A percentile compares a stretch with the other conserved stretches of the same genome.
phyloP scores from a whole-genome alignment of 2,797 vertebrate species.

The Fringilla coelebs region DNA sequence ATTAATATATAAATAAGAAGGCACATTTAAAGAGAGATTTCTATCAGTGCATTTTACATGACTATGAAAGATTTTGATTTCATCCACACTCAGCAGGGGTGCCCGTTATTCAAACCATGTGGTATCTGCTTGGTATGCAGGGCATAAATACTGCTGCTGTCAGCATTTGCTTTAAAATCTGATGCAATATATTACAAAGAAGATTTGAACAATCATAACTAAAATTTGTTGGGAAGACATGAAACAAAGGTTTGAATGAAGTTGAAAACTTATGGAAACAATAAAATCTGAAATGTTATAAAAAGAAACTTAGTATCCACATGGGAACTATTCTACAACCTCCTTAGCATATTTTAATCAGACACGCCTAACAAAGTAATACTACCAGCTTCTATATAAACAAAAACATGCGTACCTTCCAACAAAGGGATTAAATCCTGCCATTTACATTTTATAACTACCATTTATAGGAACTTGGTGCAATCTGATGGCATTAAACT shows the following conservation, averaged over 20 bases:
- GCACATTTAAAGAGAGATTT: conserved; percentile 40
- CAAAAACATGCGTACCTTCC: conserved; percentile 56
- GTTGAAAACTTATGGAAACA: conserved; percentile 71
- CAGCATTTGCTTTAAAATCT: conserved; percentile 69
- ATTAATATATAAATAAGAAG: neutral
- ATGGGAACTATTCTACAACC: conserved; percentile 48
- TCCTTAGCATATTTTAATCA: conserved; percentile 65
- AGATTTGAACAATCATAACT: conserved; percentile 66
- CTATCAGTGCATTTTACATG: conserved; percentile 37
- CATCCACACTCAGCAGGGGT: neutral
- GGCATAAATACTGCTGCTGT: conserved; percentile 60
- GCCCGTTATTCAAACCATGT: conserved; percentile 53
- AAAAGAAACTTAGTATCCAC: conserved; percentile 56
- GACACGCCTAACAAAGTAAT: conserved; percentile 41
- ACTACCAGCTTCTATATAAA: conserved; percentile 44
- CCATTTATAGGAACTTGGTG: neutral
- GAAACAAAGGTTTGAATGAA: conserved; percentile 62
- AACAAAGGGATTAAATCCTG: conserved; percentile 43
- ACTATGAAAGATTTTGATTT: conserved; percentile 36
- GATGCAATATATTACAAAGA: conserved; percentile 67
- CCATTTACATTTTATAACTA: conserved; percentile 16
- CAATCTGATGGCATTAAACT: neutral
- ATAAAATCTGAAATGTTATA: conserved; percentile 64
- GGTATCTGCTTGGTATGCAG: conserved; percentile 47
- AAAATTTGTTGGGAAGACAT: conserved; percentile 57